phyloP scores from a whole-genome alignment of 2,113 vertebrate species.

The Mastomys coucha region DNA sequence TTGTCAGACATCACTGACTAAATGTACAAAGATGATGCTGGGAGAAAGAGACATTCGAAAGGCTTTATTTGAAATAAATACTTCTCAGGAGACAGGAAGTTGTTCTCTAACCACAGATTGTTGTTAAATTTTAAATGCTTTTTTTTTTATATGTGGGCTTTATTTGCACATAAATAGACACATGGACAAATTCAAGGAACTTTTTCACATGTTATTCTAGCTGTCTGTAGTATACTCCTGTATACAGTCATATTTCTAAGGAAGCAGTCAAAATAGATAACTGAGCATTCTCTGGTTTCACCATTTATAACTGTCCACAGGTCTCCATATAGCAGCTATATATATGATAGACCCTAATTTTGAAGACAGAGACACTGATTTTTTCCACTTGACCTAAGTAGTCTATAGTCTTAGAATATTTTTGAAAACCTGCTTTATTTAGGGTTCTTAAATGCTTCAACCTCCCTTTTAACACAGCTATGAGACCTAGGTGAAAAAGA shows the following conservation, averaged over 20 bases:
- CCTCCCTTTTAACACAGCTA: too few relatives aligned
- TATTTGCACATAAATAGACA: slow-evolving; percentile 23
- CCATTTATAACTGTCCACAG: neutral
- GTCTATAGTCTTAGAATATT: too few relatives aligned
- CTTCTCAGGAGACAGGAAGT: neutral
- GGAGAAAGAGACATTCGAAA: neutral
- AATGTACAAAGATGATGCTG: neutral
- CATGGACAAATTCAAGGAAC: slow-evolving; percentile 51
- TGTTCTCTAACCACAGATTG: neutral
- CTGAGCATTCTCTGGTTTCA: neutral
- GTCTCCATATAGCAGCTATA: too few relatives aligned
- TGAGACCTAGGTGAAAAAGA: too few relatives aligned
- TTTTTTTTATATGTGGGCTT: slow-evolving; percentile 36
- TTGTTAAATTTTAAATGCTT: neutral
- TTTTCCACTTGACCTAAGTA: neutral
- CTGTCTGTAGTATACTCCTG: neutral
- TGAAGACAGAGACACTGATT: neutral
- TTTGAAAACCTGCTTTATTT: too few relatives aligned
- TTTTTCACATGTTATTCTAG: neutral
- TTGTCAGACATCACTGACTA: neutral
- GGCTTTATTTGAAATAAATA: slow-evolving; percentile 42
- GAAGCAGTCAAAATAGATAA: slow-evolving; percentile 49
- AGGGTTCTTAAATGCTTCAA: too few relatives aligned
- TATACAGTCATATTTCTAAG: neutral
- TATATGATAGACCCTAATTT: neutral